Conservation (phyloP, 2,888 invertebrate species). For the Melikaiella ostensackeni region DNA sequence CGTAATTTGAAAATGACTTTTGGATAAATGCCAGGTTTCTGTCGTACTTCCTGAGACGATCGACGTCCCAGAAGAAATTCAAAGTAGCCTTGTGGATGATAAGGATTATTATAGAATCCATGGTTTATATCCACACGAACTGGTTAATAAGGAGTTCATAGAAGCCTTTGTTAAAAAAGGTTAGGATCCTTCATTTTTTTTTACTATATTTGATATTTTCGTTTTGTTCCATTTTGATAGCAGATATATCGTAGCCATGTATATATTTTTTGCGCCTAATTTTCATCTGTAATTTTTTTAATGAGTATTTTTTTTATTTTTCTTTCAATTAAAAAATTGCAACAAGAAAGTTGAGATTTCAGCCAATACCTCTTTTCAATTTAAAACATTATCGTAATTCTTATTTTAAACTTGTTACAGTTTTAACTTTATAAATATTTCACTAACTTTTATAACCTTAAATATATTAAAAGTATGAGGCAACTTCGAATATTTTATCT, state of each 20-base stretch:
- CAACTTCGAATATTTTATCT: too few species aligned
- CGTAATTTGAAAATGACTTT: constrained; percentile 64
- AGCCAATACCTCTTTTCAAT: too few species aligned
- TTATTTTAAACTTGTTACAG: too few species aligned
- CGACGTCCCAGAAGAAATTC: constrained; percentile 74
- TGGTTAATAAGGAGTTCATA: constrained; percentile 79
- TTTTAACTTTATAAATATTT: too few species aligned
- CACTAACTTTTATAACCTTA: too few species aligned
- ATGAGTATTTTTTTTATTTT: too few species aligned
- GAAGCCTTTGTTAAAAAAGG: constrained; percentile 80
- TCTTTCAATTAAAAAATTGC: too few species aligned
- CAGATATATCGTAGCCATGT: background rate
- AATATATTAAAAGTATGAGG: too few species aligned
- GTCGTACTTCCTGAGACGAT: constrained; percentile 79
- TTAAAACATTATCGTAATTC: too few species aligned
- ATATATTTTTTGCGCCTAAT: background rate
- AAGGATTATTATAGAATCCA: constrained; percentile 80
- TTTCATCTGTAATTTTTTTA: too few species aligned
- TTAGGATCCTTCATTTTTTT: constrained; percentile 55
- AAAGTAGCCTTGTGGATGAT: constrained; percentile 75
- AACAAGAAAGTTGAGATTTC: too few species aligned
- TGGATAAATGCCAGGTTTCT: constrained; percentile 78
- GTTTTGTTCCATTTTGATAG: constrained; percentile 33
- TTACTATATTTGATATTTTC: background rate
- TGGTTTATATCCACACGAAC: constrained; percentile 75